These are phyloP conservation scores for Cossypha heuglini DNA, from an alignment of 2,797 vertebrate species.

Conservation along the genomic window DNA sequence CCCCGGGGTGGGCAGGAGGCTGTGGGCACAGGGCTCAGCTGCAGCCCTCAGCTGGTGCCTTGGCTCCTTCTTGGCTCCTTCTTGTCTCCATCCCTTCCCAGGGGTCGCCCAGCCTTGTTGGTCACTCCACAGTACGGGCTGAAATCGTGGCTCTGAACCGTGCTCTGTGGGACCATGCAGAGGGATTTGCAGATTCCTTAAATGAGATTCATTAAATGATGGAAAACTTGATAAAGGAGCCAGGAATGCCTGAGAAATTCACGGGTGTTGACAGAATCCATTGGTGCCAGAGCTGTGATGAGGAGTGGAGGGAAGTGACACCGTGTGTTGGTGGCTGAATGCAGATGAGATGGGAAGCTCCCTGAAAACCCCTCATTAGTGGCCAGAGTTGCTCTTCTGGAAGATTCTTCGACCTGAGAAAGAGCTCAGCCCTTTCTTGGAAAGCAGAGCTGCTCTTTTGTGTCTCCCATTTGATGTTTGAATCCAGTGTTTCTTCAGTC, in stretches of 20 bases:
- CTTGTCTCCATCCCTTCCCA: not conserved
- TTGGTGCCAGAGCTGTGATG: not conserved
- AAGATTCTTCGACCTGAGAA: not conserved
- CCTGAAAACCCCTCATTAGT: not conserved
- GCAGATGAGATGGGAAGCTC: slow-evolving; percentile 9
- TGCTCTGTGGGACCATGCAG: not conserved
- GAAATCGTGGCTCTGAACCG: not conserved
- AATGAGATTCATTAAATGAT: not conserved
- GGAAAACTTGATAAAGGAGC: not conserved
- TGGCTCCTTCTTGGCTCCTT: not conserved
- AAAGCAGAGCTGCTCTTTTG: slow-evolving; percentile 17
- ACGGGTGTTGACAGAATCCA: not conserved
- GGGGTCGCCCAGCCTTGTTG: not conserved
- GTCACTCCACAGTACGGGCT: not conserved
- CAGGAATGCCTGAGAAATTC: not conserved
- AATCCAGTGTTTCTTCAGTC: not conserved
- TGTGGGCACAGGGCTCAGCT: not conserved
- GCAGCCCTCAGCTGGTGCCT: fast-evolving
- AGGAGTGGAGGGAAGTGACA: not conserved
- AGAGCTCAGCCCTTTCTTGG: not conserved
- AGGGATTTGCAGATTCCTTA: not conserved
- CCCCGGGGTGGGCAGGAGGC: not conserved
- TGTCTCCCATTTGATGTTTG: not conserved
- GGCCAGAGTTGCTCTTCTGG: slow-evolving; percentile 4
- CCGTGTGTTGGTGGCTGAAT: not conserved